Conservation (phyloP, 2,113 vertebrate genomes). For the Platycercus adscitus region DNA sequence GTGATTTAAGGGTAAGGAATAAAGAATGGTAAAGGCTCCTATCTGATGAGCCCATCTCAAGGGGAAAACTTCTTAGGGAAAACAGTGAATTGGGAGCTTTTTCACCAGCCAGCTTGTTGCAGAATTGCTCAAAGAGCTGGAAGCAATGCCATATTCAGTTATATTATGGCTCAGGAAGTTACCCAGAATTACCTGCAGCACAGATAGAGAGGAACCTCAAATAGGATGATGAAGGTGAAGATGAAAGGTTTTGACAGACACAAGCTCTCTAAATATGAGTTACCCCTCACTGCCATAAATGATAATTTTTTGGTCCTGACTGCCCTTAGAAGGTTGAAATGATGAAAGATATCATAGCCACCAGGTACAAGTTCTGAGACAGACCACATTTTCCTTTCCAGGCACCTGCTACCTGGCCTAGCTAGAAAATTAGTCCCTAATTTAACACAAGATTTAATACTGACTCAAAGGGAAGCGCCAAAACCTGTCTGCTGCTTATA, state of each 20-base stretch:
- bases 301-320: not conserved
- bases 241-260: not conserved
- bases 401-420: not conserved
- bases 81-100: not conserved
- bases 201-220: not conserved
- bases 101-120: not conserved
- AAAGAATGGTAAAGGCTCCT: not conserved
- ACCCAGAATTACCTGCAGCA: not conserved
- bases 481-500: not conserved
- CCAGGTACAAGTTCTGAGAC: not conserved
- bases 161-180: not conserved
- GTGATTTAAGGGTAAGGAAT: not conserved
- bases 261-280: not conserved
- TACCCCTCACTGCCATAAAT: not conserved
- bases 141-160: not conserved
- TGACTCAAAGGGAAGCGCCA: not conserved
- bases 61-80: not conserved
- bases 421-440: not conserved
- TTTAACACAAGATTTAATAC: not conserved
- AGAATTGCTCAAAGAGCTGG: not conserved
- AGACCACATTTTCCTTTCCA: not conserved
- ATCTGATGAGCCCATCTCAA: not conserved
- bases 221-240: not conserved
- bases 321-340: not conserved
- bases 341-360: not conserved